Evolutionary conservation across 1,140 invertebrate species (phyloP).

Genomic region (Oscheius sp.): DNA sequence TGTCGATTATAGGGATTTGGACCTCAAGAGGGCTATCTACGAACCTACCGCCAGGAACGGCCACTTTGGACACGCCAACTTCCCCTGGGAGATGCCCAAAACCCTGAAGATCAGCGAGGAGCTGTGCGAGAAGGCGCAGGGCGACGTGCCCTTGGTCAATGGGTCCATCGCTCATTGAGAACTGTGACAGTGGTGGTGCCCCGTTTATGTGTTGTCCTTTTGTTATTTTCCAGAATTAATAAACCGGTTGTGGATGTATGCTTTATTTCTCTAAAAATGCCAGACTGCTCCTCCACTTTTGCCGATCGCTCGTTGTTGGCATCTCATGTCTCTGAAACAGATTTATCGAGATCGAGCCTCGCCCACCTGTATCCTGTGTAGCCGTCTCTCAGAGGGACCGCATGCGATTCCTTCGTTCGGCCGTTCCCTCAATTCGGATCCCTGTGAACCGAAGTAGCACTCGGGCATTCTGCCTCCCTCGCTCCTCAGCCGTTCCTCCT

Average conservation of each 20-base stretch:
- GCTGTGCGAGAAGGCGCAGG: slow-evolving; percentile 8
- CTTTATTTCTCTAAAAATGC: no score
- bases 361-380: not conserved
- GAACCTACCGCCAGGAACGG: slow-evolving; percentile 95
- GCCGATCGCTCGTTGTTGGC: no score
- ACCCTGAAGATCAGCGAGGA: slow-evolving; percentile 12
- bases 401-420: not conserved
- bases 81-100: slow-evolving; percentile 78
- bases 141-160: no score
- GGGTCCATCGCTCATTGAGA: no score
- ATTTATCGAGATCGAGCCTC: no score
- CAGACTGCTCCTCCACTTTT: not conserved
- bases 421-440: not conserved
- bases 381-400: not conserved
- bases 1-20: slow-evolving; percentile 75
- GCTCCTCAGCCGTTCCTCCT: slow-evolving; percentile 19
- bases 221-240: no score
- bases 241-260: no score
- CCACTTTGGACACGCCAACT: slow-evolving; percentile 92
- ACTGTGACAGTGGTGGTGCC: no score
- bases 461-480: not conserved
- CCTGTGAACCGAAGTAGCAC: slow-evolving; percentile 3
- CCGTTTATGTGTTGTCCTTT: no score
- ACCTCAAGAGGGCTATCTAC: slow-evolving; percentile 91
- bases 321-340: no score